These are phyloP conservation scores for Scolopax mira DNA, from an alignment of 2,113 vertebrate genomes.

Conservation along the genomic window DNA sequence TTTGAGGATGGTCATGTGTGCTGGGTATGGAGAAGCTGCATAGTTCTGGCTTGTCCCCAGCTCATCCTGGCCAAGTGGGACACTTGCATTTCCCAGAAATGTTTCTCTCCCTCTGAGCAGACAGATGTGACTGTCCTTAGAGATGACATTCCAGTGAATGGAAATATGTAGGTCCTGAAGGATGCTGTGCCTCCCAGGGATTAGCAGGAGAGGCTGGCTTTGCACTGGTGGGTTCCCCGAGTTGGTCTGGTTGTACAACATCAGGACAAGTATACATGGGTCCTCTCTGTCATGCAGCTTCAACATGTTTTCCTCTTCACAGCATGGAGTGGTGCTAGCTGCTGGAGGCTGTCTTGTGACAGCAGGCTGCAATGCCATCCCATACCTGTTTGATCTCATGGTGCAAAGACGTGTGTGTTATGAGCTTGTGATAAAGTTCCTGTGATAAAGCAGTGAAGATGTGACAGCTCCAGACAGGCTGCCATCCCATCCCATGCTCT, in stretches of 20 bases:
- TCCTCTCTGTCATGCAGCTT: not conserved
- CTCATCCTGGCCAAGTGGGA: not conserved
- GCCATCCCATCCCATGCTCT: not conserved
- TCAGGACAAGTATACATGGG: not conserved
- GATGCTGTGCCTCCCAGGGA: not conserved
- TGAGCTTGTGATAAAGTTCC: slow-evolving; percentile 41
- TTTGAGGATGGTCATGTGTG: not conserved
- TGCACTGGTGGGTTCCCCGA: not conserved
- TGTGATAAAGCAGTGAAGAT: slow-evolving; percentile 36
- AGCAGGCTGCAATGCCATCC: not conserved
- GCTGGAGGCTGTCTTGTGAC: not conserved
- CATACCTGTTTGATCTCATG: slow-evolving; percentile 24
- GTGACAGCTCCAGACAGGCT: slow-evolving; percentile 35
- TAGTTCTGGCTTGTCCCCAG: not conserved
- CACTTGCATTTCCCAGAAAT: not conserved
- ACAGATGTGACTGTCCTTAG: not conserved
- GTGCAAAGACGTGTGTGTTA: slow-evolving; percentile 36
- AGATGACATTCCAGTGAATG: not conserved
- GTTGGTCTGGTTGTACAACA: not conserved
- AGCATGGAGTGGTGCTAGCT: not conserved
- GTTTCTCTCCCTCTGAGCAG: not conserved
- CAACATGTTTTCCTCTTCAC: not conserved
- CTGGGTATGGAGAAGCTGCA: not conserved
- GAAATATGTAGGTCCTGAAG: not conserved
- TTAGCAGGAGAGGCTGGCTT: not conserved